Evolutionary conservation across 2,797 vertebrate genomes (phyloP), one percentile per base, ranked within the genome.

Genomic region (Gorsachius magnificus): DNA sequence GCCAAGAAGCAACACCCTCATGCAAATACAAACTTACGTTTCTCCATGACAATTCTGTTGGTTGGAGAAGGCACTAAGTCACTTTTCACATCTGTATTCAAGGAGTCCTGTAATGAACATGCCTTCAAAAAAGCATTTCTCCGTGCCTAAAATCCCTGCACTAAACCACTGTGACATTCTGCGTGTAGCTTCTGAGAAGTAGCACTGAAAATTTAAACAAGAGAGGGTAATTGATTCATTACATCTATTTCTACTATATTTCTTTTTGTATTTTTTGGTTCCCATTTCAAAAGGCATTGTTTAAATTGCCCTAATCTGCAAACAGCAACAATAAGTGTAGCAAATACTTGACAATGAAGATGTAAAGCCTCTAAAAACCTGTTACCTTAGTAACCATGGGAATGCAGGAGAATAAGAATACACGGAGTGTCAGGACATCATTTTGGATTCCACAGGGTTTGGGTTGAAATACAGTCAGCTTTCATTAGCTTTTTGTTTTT

Each of bases 331-430:
- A 98, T 98, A 98, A 97, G 97, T 98, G 98, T 98, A 98, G 97
- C 98, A 98, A 98, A 98, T 98, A 98, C 98, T 98, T 98, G 98
- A 98, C 98, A 98, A 98, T 98, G 98, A 98, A 98, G 97, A 98
- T 97, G 96, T 97, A 98, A 98, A 98, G 97, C 97, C 97, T 97
- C 98, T 97, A 97, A 98, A 98, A 98, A 98, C 97, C 97, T 97
- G 99, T 99, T 98, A 96, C 98, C 98, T 94, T 98, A 98, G 99
- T 97, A 98, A 99, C 98, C 88, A 97, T 53, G 97, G 97, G 97
- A 98, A 98, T 98, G 98, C 96, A 97, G 97, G 97, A 98, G 98
- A 98, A 98, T 98, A 98, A 97, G 98, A 98, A 98, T 97, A 97
- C 97, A 98, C 48, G 11, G 90, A 96, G 97, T 98, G 98, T 97